phyloP scores from a whole-genome alignment of 2,797 vertebrate genomes.

The Gambusia yucatana region DNA sequence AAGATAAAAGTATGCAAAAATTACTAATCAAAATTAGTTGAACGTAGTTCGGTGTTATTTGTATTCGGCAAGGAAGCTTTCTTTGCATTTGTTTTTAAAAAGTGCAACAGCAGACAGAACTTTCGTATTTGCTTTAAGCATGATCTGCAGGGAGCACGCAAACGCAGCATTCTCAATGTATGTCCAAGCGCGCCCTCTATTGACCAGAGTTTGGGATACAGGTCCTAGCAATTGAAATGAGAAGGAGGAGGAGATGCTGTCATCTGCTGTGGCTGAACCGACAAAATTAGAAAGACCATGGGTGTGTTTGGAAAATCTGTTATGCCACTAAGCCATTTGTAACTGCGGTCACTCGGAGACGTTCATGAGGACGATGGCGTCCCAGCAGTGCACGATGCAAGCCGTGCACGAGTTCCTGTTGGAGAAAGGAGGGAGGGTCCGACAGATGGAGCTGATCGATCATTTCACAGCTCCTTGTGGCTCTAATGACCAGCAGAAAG shows the following conservation, averaged over 20 bases:
- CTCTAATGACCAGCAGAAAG: conserved; percentile 67
- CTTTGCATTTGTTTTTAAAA: not conserved
- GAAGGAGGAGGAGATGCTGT: conserved; percentile 65
- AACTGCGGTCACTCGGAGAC: not conserved
- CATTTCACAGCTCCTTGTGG: conserved; percentile 82
- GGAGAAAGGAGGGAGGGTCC: conserved; percentile 87
- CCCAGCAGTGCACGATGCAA: conserved; percentile 73
- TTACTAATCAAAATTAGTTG: not conserved
- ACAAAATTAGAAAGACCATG: conserved; percentile 35
- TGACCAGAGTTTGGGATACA: conserved; percentile 38
- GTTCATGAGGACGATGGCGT: conserved; percentile 73
- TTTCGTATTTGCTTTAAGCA: accelerated
- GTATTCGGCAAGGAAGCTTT: not conserved
- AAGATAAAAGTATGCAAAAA: not conserved
- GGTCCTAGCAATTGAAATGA: conserved; percentile 51
- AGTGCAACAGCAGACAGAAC: not conserved
- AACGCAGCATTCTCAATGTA: conserved; percentile 47
- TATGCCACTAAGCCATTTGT: not conserved
- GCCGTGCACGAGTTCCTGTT: conserved; percentile 85
- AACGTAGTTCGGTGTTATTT: not conserved
- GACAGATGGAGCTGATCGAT: conserved; percentile 87
- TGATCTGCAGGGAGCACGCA: not conserved
- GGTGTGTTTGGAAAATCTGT: conserved; percentile 24
- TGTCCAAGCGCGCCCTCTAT: conserved; percentile 67
- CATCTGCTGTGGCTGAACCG: conserved; percentile 37